Conservation (phyloP, 2,888 invertebrate genomes). For the Heliconius aoede region DNA sequence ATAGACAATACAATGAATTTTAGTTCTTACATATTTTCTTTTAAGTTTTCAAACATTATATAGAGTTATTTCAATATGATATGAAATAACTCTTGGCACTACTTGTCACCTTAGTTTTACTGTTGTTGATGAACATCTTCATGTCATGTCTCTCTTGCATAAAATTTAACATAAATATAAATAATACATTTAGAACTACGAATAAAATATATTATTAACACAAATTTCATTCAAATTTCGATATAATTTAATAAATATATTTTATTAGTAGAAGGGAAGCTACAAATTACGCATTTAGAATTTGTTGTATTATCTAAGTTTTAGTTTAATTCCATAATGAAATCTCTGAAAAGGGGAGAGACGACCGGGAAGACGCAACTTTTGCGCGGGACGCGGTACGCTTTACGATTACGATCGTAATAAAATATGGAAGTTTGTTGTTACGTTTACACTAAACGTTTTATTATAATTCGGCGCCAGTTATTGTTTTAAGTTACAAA, state of each 20-base stretch:
- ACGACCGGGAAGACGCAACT: slow-evolving; percentile 60
- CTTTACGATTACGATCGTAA: slow-evolving; percentile 82
- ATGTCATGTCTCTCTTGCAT: background rate
- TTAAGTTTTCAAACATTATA: no score
- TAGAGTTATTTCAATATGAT: no score
- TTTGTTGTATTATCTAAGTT: slow-evolving; percentile 51
- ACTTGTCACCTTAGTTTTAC: background rate
- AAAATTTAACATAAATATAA: no score
- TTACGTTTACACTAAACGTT: slow-evolving; percentile 78
- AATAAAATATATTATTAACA: background rate
- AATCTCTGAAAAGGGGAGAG: slow-evolving; percentile 67
- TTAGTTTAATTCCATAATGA: slow-evolving; percentile 77
- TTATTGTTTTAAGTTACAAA: slow-evolving; percentile 60
- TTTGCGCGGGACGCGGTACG: slow-evolving; percentile 70
- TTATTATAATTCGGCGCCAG: slow-evolving; percentile 74
- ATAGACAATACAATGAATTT: background rate
- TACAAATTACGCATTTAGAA: slow-evolving; percentile 32
- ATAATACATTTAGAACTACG: background rate
- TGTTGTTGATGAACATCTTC: background rate
- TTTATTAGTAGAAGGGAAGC: slow-evolving; percentile 13
- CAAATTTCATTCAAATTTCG: background rate
- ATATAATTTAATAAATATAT: slow-evolving; percentile 8
- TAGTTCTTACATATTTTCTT: no score
- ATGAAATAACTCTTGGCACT: background rate
- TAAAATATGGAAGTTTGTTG: slow-evolving; percentile 83